Evolutionary conservation across 2,888 invertebrate species (phyloP), one percentile per base, ranked within the genome.

Genomic region (Brachynemurus nebulosus): DNA sequence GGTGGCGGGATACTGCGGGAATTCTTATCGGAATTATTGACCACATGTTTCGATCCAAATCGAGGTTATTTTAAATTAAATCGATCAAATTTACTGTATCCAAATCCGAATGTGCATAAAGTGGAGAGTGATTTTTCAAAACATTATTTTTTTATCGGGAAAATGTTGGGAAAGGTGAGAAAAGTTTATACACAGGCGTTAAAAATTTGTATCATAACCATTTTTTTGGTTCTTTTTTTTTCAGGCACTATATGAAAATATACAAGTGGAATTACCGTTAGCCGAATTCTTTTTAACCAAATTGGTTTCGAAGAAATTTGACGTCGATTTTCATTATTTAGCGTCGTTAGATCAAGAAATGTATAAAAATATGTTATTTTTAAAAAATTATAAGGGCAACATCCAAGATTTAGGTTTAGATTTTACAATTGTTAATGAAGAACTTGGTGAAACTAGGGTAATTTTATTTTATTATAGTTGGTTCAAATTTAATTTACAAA

Each of bases 1-100:
- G 97, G 97, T 2, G 97, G 97, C 2, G 97, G 97, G 1, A 76
- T 98, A 11, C 93, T 95, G 59, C 74, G 96, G 38, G 98, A 98
- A 63, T 97, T 97, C 61, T 70, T 97, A 3, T 85, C 86, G 1
- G 95, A 96, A 63, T 69, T 97, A 8, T 72, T 97, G 20, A 92
- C 90, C 71, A 90, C 93, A 0, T 88, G 89, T 1, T 96, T 96
- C 59, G 95, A 97, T 68, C 95, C 97, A 0, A 95, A 95, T 62
- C 72, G 96, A 44, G 97, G 97, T 0, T 83, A 97, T 60, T 95
- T 95, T 61, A 69, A 74, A 46, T 64, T 91, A 23, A 95, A 95
- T 4, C 81, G 82, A 48, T 93, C 96, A 63, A 88, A 92, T 60
- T 80, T 90, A 66, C 67, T 98, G 27, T 98, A 96, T 63, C 97